Percentiles rank a stretch among this genome's conserved stretches.
phyloP scores from a whole-genome alignment of 2,888 invertebrate genomes.

The Emmelina monodactyla region DNA sequence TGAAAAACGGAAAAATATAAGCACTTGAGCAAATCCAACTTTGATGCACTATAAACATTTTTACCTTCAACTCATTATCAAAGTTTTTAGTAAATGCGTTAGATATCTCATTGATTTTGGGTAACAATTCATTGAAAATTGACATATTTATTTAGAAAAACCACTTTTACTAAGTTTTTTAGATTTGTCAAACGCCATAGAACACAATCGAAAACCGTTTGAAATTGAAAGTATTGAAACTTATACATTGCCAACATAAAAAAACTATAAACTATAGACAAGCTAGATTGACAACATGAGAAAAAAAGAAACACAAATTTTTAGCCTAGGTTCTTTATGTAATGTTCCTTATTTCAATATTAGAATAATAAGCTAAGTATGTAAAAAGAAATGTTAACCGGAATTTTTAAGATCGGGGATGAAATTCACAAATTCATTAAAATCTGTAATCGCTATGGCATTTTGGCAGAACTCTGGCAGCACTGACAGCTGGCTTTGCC shows the following conservation, averaged over 20 bases:
- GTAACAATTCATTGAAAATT: constrained; percentile 44
- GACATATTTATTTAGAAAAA: constrained; percentile 43
- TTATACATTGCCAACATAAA: constrained; percentile 30
- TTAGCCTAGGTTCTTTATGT: too few relatives aligned
- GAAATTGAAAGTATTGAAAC: constrained; percentile 42
- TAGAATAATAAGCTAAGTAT: too few relatives aligned
- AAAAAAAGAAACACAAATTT: too few relatives aligned
- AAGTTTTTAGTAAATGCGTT: constrained; percentile 28
- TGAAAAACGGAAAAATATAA: constrained; percentile 6
- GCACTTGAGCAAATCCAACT: not conserved
- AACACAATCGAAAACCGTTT: constrained; percentile 58
- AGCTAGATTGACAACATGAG: too few relatives aligned
- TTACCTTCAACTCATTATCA: constrained; percentile 46
- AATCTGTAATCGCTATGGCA: too few relatives aligned
- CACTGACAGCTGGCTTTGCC: too few relatives aligned
- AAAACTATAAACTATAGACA: not conserved
- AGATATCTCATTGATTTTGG: constrained; percentile 40
- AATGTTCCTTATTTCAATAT: too few relatives aligned
- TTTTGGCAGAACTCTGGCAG: too few relatives aligned
- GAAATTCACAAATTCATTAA: too few relatives aligned
- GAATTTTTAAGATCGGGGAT: too few relatives aligned
- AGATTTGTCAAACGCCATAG: constrained; percentile 41
- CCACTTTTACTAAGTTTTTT: constrained; percentile 31
- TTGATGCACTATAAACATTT: not conserved
- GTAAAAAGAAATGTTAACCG: too few relatives aligned